Evolutionary conservation across 2,888 invertebrate species (phyloP), one percentile per base, ranked within the genome.

Genomic region (Pristionchus fissidentatus): DNA sequence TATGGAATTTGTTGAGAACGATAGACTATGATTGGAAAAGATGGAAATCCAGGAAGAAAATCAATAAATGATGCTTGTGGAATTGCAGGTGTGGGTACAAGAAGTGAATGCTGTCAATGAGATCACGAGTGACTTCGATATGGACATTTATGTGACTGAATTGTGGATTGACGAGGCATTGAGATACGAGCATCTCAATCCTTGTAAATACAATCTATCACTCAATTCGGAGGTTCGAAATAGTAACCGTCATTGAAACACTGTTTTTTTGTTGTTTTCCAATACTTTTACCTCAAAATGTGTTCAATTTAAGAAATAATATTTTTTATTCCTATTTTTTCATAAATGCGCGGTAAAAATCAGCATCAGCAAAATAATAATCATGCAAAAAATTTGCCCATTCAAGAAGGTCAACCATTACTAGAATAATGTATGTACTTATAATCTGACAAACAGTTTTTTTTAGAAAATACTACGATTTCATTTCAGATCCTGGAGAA

Each of bases 31-130:
- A 49, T 49, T 15, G 19, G 49, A 49, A 15, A 15, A 75, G 29
- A 10, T 26, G 29, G 29, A 22, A 75, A 26, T 19, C 8, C 13
- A 10, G 62, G 29, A 60, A 26, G 19, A 26, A 10, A 26, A 60
- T 8, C 8, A 60, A 26, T 19, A 29, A 29, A 22, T 80, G 3
- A 46, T 86, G 66, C n/a, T n/a, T n/a, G n/a, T n/a, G n/a, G n/a
- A n/a, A n/a, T n/a, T n/a, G n/a, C 41, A 89, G 89, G 90, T 90
- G n/a, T 90, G 90, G 90, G 89, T 91, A 35, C 90, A 91, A 85
- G 90, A 91, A 84, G 90, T 91, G 62, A 91, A 90, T 84, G 85
- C 90, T 22, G 88, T 91, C 43, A 91, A 90, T 83, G 91, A 91
- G 77, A 87, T 92, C 57, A 90, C 90, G 43, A 87, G 88, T 80